phyloP scores from a whole-genome alignment of 2,888 invertebrate genomes.

The Drosophila histrio region DNA sequence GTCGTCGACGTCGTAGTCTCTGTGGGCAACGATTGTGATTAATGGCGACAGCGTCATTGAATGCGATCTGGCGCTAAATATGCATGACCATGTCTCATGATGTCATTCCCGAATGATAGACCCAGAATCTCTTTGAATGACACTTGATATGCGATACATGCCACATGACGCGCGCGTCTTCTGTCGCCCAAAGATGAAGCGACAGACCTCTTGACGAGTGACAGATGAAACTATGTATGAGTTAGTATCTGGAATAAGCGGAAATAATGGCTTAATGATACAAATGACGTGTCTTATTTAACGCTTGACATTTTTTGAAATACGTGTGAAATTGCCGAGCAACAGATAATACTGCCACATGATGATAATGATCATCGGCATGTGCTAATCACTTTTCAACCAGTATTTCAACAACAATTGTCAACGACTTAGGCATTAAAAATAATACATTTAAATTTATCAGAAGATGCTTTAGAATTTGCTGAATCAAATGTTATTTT shows the following conservation, averaged over 20 bases:
- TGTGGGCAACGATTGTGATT: conserved; percentile 67
- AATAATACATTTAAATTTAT: neutral
- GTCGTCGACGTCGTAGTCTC: neutral
- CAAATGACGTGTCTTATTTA: conserved; percentile 65
- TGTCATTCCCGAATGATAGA: conserved; percentile 55
- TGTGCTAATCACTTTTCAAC: conserved; percentile 28
- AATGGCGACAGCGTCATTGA: conserved; percentile 74
- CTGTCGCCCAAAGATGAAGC: conserved; percentile 22
- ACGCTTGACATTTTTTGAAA: conserved; percentile 52
- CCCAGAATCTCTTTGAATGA: conserved; percentile 45
- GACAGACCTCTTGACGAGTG: conserved; percentile 45
- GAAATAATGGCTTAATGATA: conserved; percentile 77
- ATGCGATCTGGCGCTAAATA: conserved; percentile 66
- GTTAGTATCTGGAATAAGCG: conserved; percentile 56
- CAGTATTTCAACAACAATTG: conserved; percentile 1
- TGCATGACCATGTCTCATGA: conserved; percentile 60
- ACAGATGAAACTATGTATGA: conserved; percentile 57
- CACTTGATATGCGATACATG: conserved; percentile 56
- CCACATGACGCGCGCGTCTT: conserved; percentile 30
- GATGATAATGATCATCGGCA: conserved; percentile 21
- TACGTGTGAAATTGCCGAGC: conserved; percentile 57
- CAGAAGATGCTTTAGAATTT: neutral
- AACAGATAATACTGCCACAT: conserved; percentile 22
- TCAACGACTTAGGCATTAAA: neutral
- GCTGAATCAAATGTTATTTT: neutral